Percentiles rank a stretch among this genome's conserved stretches.
phyloP scores from a whole-genome alignment of 2,888 invertebrate species.

The Mimas tiliae region DNA sequence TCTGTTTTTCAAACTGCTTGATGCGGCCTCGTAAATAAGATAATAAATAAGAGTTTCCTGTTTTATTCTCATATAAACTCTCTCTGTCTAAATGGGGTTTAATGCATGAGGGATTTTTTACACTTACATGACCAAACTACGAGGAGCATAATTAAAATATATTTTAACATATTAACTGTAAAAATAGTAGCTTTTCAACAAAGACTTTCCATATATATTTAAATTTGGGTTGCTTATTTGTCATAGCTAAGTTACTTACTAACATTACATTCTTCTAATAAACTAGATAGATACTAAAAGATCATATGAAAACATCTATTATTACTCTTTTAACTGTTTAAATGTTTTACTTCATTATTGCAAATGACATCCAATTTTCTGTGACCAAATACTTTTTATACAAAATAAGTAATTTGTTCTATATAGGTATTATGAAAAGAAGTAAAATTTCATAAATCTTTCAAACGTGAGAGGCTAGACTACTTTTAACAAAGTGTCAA shows the following conservation, averaged over 20 bases:
- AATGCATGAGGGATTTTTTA: slow-evolving; percentile 38
- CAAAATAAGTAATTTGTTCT: slow-evolving; percentile 17
- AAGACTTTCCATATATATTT: slow-evolving; percentile 31
- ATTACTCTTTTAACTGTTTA: slow-evolving; percentile 32
- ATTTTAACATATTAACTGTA: slow-evolving; percentile 51
- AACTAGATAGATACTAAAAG: slow-evolving; percentile 30
- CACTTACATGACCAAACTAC: slow-evolving; percentile 46
- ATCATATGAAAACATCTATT: slow-evolving; percentile 34
- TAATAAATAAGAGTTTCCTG: too few relatives aligned
- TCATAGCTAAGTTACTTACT: slow-evolving; percentile 22
- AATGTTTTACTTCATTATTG: slow-evolving; percentile 38
- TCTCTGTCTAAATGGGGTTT: too few relatives aligned
- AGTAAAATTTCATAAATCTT: background rate
- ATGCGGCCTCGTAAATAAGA: too few relatives aligned
- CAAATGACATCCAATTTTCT: slow-evolving; percentile 29
- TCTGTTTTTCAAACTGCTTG: too few relatives aligned
- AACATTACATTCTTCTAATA: slow-evolving; percentile 25
- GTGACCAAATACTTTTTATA: slow-evolving; percentile 20
- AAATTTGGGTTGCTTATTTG: slow-evolving; percentile 19
- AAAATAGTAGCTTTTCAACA: slow-evolving; percentile 54
- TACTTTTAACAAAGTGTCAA: background rate
- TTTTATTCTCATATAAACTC: too few relatives aligned
- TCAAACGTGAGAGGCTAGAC: background rate
- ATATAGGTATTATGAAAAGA: background rate
- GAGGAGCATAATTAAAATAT: slow-evolving; percentile 45